phyloP scores from a whole-genome alignment of 2,113 vertebrate genomes.

The Lanius collurio region DNA sequence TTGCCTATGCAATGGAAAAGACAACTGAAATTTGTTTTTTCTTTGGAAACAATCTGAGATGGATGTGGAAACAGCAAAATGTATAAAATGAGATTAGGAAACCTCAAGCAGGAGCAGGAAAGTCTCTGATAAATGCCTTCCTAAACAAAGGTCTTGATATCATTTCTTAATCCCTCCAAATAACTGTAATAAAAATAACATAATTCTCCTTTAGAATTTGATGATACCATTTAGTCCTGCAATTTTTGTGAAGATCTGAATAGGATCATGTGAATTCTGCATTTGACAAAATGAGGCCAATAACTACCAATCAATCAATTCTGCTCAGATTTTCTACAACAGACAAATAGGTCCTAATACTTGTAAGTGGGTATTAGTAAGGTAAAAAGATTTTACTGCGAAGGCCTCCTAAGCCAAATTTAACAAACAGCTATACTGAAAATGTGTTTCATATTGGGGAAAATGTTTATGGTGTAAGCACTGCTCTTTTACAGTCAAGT shows the following conservation, averaged over 20 bases:
- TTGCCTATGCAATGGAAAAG: background rate
- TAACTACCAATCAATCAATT: constrained; percentile 7
- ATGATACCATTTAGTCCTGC: background rate
- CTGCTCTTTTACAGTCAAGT: background rate
- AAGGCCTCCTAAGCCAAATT: background rate
- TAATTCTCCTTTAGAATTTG: background rate
- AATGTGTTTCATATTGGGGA: background rate
- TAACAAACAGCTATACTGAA: background rate
- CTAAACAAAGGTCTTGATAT: background rate
- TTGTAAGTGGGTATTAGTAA: background rate
- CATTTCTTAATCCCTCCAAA: background rate
- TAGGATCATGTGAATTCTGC: background rate
- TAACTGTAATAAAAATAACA: background rate
- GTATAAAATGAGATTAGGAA: background rate
- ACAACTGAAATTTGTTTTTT: background rate
- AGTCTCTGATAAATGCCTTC: background rate
- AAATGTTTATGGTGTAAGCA: background rate
- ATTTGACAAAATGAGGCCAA: background rate
- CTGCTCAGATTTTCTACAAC: background rate
- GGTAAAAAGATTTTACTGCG: background rate
- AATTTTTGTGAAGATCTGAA: constrained; percentile 1
- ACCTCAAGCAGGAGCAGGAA: background rate
- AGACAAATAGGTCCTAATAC: background rate
- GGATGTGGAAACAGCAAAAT: background rate
- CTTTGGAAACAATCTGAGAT: background rate